These are phyloP conservation scores for Xanthorhoe designata DNA, from an alignment of 2,888 invertebrate species.

Conservation along the genomic window DNA sequence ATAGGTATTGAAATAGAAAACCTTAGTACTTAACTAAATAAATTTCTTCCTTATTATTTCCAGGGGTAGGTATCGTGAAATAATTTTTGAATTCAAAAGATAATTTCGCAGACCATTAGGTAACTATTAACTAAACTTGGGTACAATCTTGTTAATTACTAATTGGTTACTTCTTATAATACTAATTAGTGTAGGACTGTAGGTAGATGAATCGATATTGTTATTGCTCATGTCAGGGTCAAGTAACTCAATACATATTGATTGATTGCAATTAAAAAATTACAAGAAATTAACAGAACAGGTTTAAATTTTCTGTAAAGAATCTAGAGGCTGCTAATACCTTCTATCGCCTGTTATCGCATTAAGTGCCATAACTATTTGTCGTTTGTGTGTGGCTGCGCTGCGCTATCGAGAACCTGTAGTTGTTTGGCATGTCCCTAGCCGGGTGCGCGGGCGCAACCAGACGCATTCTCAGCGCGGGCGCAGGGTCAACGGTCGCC, in stretches of 20 bases:
- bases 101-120: too few relatives aligned
- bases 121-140: too few relatives aligned
- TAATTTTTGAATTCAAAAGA: too few relatives aligned
- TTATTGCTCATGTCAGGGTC: neutral
- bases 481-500: slow-evolving; percentile 81
- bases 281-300: neutral
- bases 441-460: slow-evolving; percentile 61
- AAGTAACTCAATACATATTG: neutral
- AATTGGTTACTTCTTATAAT: too few relatives aligned
- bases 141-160: too few relatives aligned
- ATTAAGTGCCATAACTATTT: slow-evolving; percentile 42
- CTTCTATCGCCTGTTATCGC: slow-evolving; percentile 34
- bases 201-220: neutral
- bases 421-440: slow-evolving; percentile 61
- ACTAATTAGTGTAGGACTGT: too few relatives aligned
- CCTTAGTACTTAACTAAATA: neutral
- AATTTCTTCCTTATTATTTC: neutral
- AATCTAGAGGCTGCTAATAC: slow-evolving; percentile 26
- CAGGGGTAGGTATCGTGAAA: too few relatives aligned
- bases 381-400: slow-evolving; percentile 41
- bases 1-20: neutral
- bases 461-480: slow-evolving; percentile 70
- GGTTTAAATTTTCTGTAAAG: slow-evolving; percentile 8
- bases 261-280: neutral
- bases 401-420: slow-evolving; percentile 48